Evolutionary conservation across 2,113 vertebrate species (phyloP), one percentile per base, ranked within the genome.

Genomic region (Bufo bufo): DNA sequence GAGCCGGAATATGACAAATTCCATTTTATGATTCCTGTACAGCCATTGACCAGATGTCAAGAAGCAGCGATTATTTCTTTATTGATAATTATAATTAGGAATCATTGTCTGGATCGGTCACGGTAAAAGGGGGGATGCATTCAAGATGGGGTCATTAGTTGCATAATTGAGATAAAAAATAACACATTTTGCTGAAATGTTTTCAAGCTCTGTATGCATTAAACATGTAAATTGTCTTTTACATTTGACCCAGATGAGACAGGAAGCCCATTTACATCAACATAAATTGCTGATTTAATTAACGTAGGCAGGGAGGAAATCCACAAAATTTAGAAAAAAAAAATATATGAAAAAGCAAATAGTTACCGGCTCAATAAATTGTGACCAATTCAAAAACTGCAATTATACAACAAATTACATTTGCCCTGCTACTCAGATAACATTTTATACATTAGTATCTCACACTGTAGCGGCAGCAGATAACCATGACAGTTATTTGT

Each of bases 201-300:
- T 77, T 86, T 54, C 75, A 54, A 69, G 7, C 7, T 65, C 77
- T 63, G 56, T 86, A 69, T 56, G 47, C 85, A 86, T 79, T 19
- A 86, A 69, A 69, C 75, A 54, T 86, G 77, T 47, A 79, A 85
- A 86, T 79, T 66, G 61, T 14, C 77, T 33, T 56, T 86, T 86
- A 52, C 23, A 54, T 86, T 69, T 86, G 77, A 86, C 85, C 82
- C 63, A 45, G 63, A 52, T 79, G 85, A 86, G 54, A 65, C 33
- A 50, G 45, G 10, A 54, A 47, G 12, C 59, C 79, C 75, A 47
- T 69, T 80, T 86, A 43, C 74, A 79, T 65, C 77, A 17, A 69
- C 49, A 19, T 79, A 79, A 86, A 86, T 79, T 86, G 75, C 85
- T 69, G 20, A 56, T 79, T 79, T 69, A 79, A 86, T 86, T 86